Conservation (phyloP, 1,140 invertebrate genomes). For the Ceratosolen solmsi region DNA sequence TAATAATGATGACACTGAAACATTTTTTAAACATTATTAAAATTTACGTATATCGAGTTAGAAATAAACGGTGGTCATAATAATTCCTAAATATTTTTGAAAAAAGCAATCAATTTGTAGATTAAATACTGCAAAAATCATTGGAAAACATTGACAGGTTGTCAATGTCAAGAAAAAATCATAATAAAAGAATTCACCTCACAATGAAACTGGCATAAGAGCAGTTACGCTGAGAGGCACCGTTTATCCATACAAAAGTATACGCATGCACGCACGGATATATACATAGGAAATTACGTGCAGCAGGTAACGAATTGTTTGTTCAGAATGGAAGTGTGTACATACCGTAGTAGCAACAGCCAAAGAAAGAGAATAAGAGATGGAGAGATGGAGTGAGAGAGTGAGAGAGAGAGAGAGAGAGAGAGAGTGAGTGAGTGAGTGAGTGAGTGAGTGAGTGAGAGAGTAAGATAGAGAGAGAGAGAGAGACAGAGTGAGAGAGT, state of each 20-base stretch:
- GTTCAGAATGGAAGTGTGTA: constrained; percentile 53
- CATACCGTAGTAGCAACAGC: neutral
- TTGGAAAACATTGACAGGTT: neutral
- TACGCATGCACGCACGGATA: neutral
- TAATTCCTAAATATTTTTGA: no score
- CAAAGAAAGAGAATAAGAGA: neutral
- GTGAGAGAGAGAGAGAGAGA: constrained; percentile 17
- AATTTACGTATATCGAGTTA: no score
- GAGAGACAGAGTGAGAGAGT: neutral
- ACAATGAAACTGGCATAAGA: constrained; percentile 25
- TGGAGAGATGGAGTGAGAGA: neutral
- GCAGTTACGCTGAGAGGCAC: neutral
- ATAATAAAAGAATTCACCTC: constrained; percentile 21
- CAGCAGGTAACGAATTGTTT: constrained; percentile 56
- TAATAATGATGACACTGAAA: no score
- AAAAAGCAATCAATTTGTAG: neutral
- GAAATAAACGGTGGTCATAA: no score
- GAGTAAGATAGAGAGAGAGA: neutral
- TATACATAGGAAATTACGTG: constrained; percentile 40
- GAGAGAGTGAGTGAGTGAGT: neutral
- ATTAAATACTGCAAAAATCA: neutral
- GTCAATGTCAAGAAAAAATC: neutral
- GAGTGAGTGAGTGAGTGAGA: neutral
- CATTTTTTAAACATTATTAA: no score
- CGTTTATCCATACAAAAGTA: neutral